These are phyloP conservation scores for Harpagifer antarcticus DNA, from an alignment of 2,797 vertebrate species.

Conservation along the genomic window DNA sequence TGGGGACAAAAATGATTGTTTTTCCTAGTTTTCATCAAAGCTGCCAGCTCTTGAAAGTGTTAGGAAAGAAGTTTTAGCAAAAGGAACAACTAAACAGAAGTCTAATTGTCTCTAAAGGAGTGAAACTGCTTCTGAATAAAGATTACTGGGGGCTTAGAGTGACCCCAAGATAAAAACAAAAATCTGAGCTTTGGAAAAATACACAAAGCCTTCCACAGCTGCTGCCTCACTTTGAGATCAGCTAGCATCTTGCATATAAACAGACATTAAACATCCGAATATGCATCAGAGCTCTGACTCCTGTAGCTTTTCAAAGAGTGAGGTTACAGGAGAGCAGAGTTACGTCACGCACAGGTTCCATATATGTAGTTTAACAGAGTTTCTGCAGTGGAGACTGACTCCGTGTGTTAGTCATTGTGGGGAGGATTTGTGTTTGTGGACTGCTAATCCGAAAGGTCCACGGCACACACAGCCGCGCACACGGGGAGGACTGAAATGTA, in stretches of 20 bases:
- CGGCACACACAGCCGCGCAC: constrained; percentile 40
- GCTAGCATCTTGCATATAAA: constrained; percentile 6
- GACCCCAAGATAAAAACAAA: neutral
- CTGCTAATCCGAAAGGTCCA: constrained; percentile 55
- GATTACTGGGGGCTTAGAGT: neutral
- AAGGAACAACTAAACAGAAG: neutral
- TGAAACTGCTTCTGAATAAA: neutral
- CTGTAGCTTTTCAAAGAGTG: neutral
- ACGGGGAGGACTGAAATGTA: constrained; percentile 38
- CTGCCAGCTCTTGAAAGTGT: constrained; percentile 1
- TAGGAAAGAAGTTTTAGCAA: neutral
- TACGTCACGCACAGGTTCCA: constrained; percentile 46
- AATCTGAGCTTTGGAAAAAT: neutral
- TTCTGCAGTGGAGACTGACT: constrained; percentile 9
- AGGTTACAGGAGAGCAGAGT: constrained; percentile 28
- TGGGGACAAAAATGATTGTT: constrained; percentile 29
- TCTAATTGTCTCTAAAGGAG: neutral
- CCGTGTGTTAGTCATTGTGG: constrained; percentile 33
- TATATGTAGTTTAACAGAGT: constrained; percentile 35
- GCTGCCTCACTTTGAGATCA: constrained; percentile 3
- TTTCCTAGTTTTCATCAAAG: neutral
- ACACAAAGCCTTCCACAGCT: neutral
- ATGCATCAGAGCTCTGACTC: constrained; percentile 27
- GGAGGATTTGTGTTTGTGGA: constrained; percentile 58
- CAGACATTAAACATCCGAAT: constrained; percentile 19